phyloP scores from a whole-genome alignment of 2,888 invertebrate genomes.

The Steromphala cineraria region DNA sequence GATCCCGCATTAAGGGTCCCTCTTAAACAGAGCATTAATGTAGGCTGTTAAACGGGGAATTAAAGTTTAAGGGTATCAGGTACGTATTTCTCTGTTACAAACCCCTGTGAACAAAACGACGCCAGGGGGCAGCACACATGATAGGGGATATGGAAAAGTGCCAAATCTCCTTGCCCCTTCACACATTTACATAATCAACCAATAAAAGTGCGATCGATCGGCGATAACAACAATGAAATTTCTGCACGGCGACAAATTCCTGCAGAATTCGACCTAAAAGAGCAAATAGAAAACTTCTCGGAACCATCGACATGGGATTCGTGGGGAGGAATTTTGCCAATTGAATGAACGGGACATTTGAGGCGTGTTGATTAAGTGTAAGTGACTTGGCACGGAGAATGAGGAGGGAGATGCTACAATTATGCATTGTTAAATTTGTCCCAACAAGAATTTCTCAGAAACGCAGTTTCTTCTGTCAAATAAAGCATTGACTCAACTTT shows the following conservation, averaged over 20 bases:
- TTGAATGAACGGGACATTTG: constrained; percentile 10
- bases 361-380: background rate
- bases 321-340: background rate
- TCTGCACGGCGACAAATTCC: constrained; percentile 18
- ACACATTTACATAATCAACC: constrained; percentile 15
- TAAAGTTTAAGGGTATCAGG: constrained; percentile 6
- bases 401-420: background rate
- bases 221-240: constrained; percentile 14
- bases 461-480: too few species aligned
- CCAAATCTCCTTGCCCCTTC: background rate
- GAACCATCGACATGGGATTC: background rate
- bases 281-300: constrained; percentile 15
- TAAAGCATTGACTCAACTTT: too few species aligned
- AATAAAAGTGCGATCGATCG: background rate
- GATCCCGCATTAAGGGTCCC: background rate
- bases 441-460: too few species aligned
- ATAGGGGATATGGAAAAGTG: constrained; percentile 13
- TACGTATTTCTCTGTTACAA: constrained; percentile 4
- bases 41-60: constrained; percentile 1
- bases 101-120: background rate
- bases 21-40: background rate
- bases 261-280: constrained; percentile 17
- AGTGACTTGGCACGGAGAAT: background rate
- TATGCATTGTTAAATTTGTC: background rate
- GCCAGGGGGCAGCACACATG: background rate